A percentile compares a stretch with the other conserved stretches of the same genome.
phyloP scores from a whole-genome alignment of 2,888 invertebrate species.

The Rhaphigaster nebulosa region DNA sequence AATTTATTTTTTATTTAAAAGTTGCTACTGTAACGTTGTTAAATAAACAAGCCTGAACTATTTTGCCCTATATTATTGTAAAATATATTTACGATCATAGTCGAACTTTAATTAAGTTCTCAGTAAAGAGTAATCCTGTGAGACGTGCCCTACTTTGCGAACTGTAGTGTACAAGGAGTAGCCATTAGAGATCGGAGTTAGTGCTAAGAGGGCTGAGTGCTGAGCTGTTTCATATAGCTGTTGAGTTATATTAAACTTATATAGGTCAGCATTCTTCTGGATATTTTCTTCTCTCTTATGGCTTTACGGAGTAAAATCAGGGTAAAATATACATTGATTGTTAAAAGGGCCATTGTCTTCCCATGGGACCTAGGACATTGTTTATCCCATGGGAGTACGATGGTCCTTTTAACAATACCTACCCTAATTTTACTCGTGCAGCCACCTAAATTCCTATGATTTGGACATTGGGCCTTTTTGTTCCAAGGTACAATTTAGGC shows the following conservation, averaged over 20 bases:
- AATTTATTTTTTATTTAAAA: background rate
- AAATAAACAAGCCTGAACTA: background rate
- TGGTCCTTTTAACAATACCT: no score
- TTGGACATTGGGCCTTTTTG: no score
- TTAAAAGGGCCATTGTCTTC: no score
- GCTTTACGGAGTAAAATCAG: no score
- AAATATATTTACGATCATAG: background rate
- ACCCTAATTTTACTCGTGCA: no score
- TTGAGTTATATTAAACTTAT: background rate
- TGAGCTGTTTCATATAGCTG: background rate
- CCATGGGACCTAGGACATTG: no score
- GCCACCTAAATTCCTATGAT: no score
- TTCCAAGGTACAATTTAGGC: no score
- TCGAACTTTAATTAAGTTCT: background rate
- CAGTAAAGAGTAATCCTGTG: background rate
- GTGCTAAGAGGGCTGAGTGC: background rate
- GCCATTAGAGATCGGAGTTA: background rate
- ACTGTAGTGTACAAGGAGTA: slow-evolving; percentile 5
- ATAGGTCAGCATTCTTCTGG: background rate
- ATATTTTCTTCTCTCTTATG: background rate
- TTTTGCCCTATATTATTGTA: background rate
- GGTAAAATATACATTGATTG: no score
- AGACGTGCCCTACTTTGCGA: background rate
- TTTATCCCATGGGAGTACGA: no score
- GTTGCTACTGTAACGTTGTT: background rate